phyloP scores from a whole-genome alignment of 37 sponge, comb jelly and placozoan species.

The Agelas oroides region DNA sequence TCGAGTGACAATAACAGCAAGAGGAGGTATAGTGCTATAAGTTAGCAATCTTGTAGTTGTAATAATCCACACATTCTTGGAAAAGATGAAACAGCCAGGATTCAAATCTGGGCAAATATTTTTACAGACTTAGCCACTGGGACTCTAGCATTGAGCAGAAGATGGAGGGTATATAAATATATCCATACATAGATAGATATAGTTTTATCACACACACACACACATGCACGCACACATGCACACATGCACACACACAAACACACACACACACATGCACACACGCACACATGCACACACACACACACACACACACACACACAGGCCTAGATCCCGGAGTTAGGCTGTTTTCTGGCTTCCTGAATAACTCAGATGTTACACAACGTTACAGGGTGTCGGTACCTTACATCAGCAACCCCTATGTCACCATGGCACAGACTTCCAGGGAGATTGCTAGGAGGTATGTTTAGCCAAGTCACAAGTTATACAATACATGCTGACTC shows the following conservation, averaged over 20 bases:
- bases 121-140: too few relatives aligned
- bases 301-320: too few relatives aligned
- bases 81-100: too few relatives aligned
- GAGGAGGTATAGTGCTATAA: constrained; percentile 2
- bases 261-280: constrained; percentile 21
- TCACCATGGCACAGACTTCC: constrained; percentile 70
- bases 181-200: too few relatives aligned
- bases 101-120: too few relatives aligned
- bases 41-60: too few relatives aligned
- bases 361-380: constrained; percentile 39
- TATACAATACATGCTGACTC: too few relatives aligned
- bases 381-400: constrained; percentile 47
- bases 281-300: not conserved
- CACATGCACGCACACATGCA: constrained; percentile 15
- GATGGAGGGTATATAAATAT: too few relatives aligned
- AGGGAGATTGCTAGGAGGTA: constrained; percentile 69
- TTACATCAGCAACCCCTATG: constrained; percentile 81
- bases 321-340: constrained; percentile 29
- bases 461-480: too few relatives aligned
- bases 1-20: constrained; percentile 18
- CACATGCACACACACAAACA: constrained; percentile 13
- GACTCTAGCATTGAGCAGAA: too few relatives aligned
- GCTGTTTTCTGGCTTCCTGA: constrained; percentile 62
- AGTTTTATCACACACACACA: constrained; percentile 26
- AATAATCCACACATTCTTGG: too few relatives aligned